Base-by-base conservation (phyloP, 2,888 invertebrate genomes). In the Catonia carolina region DNA sequence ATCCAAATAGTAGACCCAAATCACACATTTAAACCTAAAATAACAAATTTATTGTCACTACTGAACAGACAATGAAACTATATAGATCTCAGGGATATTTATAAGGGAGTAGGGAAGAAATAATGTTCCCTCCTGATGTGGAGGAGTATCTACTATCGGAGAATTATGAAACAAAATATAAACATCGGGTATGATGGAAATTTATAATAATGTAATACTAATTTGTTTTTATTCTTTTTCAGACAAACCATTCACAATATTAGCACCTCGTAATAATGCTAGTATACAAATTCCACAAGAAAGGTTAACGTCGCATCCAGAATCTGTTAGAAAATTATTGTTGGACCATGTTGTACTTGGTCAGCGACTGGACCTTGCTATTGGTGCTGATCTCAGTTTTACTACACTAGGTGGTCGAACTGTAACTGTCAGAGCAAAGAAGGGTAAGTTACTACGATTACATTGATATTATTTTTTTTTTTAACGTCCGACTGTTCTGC, bases 271-370 rank as follows among this genome's bases (percentile, higher is more conserved):
- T 64, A 76, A 76, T 65, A 68, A 70, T 52, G 78, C 78, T 63
- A 72, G 75, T 51, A 72, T 74, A 59, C 74, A 73, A 59, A 73
- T 74, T 42, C 58, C 62, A 10, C 39, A 51, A 63, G 75, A 75
- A 60, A 73, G 71, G 36, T 66, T 74, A 31, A 68, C 73, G 39
- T 71, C 72, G 39, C 72, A 73, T 56, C 75, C 75, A 45, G 77
- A 78, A 57, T 72, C 76, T 41, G 73, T 81, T 60, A 79, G 79
- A 69, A 76, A 77, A 66, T 73, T 81, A 60, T 73, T 81, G 62
- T 69, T 80, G 64, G 80, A 81, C 66, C 81, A 82, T 68, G 74
- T 81, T 65, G 75, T 81, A 60, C 74, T 81, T 17, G 81, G 80
- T 12, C 73, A 75, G 62, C 73, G 75, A 62, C 73, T 79, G 60